Conservation (phyloP, 1,140 invertebrate genomes). For the Drosophila tsacasi region DNA sequence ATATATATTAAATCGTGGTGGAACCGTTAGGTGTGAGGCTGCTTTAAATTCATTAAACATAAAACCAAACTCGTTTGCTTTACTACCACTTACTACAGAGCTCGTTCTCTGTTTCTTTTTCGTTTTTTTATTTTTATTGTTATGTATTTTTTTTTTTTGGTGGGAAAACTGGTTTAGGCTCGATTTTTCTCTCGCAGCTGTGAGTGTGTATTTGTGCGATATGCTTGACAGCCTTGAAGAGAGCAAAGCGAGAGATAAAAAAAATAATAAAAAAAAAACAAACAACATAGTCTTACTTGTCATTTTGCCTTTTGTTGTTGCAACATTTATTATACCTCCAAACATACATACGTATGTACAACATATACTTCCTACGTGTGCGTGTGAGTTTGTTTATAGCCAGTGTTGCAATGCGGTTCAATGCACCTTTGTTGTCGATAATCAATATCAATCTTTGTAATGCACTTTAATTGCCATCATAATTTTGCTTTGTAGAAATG, state of each 20-base stretch:
- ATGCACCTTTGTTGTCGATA: conserved; percentile 34
- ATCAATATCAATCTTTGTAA: conserved; percentile 31
- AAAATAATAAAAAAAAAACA: conserved; percentile 31
- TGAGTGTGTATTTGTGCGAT: conserved; percentile 21
- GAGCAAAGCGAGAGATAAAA: conserved; percentile 40
- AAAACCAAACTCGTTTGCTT: conserved; percentile 63
- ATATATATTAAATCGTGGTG: conserved; percentile 11
- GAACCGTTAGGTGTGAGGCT: conserved; percentile 48
- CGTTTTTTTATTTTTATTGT: neutral
- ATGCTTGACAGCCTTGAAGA: conserved; percentile 72
- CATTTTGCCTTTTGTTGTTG: conserved; percentile 45
- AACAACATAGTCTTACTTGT: conserved; percentile 44
- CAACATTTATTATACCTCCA: conserved; percentile 48
- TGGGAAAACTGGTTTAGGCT: conserved; percentile 60
- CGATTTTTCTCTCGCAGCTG: conserved; percentile 34
- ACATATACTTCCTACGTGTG: conserved; percentile 14
- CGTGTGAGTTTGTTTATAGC: conserved; percentile 19
- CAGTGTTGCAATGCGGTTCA: conserved; percentile 35
- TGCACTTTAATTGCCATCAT: conserved; percentile 19
- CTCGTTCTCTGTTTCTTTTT: conserved; percentile 29
- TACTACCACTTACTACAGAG: conserved; percentile 49
- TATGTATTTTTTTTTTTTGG: conserved; percentile 6
- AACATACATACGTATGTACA: conserved; percentile 8
- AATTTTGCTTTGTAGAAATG: conserved; percentile 8
- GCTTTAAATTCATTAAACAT: conserved; percentile 50